A percentile compares a stretch with the other conserved stretches of the same genome.
These are phyloP conservation scores for Drosophila mauritiana DNA, from an alignment of 1,140 invertebrate species.

Conservation along the genomic window DNA sequence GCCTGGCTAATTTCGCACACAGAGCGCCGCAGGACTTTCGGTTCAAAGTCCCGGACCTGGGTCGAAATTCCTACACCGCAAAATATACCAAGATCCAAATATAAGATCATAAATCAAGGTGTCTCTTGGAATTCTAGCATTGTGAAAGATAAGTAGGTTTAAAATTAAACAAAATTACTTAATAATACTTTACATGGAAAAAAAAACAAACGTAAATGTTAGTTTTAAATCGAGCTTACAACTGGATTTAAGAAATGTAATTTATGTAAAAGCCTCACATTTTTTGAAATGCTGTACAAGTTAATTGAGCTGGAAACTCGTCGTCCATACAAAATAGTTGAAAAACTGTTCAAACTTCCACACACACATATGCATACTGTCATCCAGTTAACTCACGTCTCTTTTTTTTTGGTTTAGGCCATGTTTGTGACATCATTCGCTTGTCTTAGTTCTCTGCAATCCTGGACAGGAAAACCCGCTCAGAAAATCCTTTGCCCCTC, in stretches of 20 bases:
- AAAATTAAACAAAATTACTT: no score
- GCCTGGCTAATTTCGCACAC: conserved; percentile 73
- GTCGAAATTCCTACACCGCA: conserved; percentile 3
- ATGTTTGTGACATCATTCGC: conserved; percentile 47
- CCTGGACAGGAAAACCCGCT: conserved; percentile 19
- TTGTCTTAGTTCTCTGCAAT: conserved; percentile 31
- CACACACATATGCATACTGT: not conserved
- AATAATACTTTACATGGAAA: not conserved
- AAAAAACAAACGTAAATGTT: no score
- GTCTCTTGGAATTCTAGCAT: no score
- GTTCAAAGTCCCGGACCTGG: conserved; percentile 54
- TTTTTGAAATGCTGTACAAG: no score
- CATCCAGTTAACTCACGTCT: not conserved
- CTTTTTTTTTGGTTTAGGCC: not conserved
- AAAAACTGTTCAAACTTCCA: not conserved
- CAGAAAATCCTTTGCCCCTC: conserved; percentile 27
- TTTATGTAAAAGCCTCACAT: no score
- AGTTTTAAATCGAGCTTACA: no score
- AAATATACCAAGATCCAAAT: not conserved
- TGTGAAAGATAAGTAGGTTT: no score
- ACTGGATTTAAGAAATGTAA: no score
- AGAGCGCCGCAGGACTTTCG: conserved; percentile 59
- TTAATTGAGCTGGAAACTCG: no score
- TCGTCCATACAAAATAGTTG: no score
- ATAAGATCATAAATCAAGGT: not conserved